A percentile compares a stretch with the other conserved stretches of the same genome.
Evolutionary conservation across 2,113 vertebrate species (phyloP).

Genomic region (Ceratotherium simum): DNA sequence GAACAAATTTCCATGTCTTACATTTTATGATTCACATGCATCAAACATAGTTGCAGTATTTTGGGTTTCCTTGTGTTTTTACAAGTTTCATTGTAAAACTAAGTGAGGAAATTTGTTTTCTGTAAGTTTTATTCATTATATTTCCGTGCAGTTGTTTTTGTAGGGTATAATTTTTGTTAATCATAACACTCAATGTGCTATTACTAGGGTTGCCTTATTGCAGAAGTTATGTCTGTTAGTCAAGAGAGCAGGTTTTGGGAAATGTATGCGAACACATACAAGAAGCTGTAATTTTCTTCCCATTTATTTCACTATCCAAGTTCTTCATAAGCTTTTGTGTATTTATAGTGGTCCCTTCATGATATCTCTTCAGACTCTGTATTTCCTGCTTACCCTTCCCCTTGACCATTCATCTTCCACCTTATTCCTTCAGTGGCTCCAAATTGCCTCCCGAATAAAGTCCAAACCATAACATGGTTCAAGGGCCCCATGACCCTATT

Average conservation of each 20-base stretch:
- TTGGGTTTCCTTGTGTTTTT: slow-evolving; percentile 16
- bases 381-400: neutral
- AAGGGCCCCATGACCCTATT: neutral
- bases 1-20: neutral
- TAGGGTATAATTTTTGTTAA: neutral
- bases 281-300: neutral
- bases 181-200: neutral
- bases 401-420: neutral
- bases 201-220: neutral
- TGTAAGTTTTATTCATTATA: neutral
- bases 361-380: neutral
- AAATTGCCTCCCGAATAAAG: neutral
- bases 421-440: neutral
- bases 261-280: neutral
- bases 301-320: neutral
- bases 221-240: neutral
- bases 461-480: neutral
- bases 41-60: neutral
- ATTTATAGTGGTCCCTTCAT: neutral
- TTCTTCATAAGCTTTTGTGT: neutral
- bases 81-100: neutral
- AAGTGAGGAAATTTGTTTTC: neutral
- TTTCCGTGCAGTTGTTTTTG: neutral
- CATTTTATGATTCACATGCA: neutral
- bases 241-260: slow-evolving; percentile 16